Conservation (phyloP, 2,888 invertebrate species). For the Diachrysia chrysitis region DNA sequence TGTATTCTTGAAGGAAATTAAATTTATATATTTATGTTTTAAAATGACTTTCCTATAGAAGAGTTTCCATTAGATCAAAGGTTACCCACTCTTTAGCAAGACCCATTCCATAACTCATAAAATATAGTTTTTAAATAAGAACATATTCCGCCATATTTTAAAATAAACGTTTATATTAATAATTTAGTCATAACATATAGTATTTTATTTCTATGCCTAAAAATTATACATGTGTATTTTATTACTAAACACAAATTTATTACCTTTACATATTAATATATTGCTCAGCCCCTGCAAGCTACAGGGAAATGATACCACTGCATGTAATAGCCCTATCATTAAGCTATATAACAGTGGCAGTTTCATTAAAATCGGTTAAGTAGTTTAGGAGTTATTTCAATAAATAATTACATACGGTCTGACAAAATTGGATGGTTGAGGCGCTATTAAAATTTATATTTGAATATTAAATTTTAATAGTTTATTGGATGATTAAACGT, state of each 20-base stretch:
- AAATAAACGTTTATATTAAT: not conserved
- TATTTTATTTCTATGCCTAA: not conserved
- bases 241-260: not conserved
- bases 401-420: conserved; percentile 27
- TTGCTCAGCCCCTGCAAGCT: not conserved
- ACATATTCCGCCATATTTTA: not conserved
- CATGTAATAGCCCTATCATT: not conserved
- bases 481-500: conserved; percentile 34
- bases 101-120: not conserved
- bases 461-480: conserved; percentile 27
- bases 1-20: no score
- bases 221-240: not conserved
- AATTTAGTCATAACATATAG: conserved; percentile 4
- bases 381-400: conserved; percentile 23
- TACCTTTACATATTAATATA: conserved; percentile 9
- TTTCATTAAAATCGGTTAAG: conserved; percentile 16
- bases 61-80: not conserved
- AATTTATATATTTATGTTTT: no score
- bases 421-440: not conserved
- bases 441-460: not conserved
- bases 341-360: not conserved
- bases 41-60: no score
- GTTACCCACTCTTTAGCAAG: not conserved
- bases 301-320: not conserved
- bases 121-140: conserved; percentile 1